A percentile compares a stretch with the other conserved stretches of the same genome.
Evolutionary conservation across 2,797 vertebrate genomes (phyloP).

Genomic region (Tokudaia tokunoshimensis): DNA sequence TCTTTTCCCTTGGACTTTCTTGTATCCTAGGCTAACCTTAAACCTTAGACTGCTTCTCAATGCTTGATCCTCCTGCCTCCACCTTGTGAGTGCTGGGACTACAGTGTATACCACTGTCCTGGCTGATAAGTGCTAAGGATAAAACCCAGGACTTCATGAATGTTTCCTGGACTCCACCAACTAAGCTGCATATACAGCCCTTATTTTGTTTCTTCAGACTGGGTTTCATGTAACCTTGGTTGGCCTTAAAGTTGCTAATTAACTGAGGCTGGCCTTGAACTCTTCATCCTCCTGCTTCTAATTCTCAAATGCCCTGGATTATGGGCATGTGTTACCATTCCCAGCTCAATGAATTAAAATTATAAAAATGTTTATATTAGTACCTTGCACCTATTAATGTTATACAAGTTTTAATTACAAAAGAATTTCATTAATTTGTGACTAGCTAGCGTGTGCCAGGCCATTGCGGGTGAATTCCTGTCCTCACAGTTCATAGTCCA

Average conservation of each 20-base stretch:
- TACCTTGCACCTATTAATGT: background rate
- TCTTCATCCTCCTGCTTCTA: background rate
- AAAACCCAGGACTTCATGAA: background rate
- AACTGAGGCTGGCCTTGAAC: background rate
- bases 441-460: background rate
- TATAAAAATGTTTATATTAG: background rate
- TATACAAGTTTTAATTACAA: slow-evolving; percentile 37
- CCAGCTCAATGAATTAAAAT: slow-evolving; percentile 30
- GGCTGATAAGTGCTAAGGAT: background rate
- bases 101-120: background rate
- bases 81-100: background rate
- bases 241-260: background rate
- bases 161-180: background rate
- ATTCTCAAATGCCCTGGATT: background rate
- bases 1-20: background rate
- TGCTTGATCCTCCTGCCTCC: background rate
- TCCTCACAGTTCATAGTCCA: background rate
- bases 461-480: background rate
- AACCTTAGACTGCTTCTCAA: background rate
- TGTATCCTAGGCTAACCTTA: background rate
- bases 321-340: background rate
- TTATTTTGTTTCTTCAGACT: background rate
- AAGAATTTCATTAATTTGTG: background rate
- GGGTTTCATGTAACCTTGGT: background rate
- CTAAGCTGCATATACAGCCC: background rate